These are phyloP conservation scores for Columba guinea DNA, from an alignment of 2,797 vertebrate genomes.

Conservation along the genomic window DNA sequence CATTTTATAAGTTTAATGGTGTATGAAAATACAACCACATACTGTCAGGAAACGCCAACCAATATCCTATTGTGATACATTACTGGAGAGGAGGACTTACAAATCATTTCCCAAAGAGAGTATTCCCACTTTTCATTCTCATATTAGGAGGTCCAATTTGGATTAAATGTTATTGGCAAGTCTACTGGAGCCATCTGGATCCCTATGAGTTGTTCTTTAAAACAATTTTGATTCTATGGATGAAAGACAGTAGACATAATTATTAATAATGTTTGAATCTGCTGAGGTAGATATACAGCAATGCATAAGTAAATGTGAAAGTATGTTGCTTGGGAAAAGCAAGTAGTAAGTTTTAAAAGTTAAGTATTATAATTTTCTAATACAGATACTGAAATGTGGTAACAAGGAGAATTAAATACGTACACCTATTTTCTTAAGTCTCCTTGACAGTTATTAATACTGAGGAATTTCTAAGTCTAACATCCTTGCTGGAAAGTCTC, in stretches of 20 bases:
- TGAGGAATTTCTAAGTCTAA: background rate
- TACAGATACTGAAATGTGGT: background rate
- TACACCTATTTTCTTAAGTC: background rate
- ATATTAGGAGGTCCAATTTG: background rate
- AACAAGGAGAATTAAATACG: background rate
- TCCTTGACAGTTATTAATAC: background rate
- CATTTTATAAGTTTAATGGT: background rate
- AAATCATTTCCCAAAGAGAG: background rate
- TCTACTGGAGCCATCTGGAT: background rate
- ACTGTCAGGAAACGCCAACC: background rate
- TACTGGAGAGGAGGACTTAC: background rate
- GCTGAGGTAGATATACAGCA: background rate
- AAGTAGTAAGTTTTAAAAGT: background rate
- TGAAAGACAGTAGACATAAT: background rate
- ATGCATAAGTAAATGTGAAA: background rate
- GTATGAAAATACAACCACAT: background rate
- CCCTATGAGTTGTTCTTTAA: background rate
- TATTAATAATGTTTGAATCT: background rate
- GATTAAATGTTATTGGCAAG: background rate
- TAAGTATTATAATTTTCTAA: background rate
- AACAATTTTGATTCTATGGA: background rate
- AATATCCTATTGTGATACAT: background rate
- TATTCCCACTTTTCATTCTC: background rate
- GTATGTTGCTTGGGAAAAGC: background rate
- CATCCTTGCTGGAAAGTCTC: background rate